These are phyloP conservation scores for Baccha elongata DNA, from an alignment of 2,888 invertebrate species.

Conservation along the genomic window DNA sequence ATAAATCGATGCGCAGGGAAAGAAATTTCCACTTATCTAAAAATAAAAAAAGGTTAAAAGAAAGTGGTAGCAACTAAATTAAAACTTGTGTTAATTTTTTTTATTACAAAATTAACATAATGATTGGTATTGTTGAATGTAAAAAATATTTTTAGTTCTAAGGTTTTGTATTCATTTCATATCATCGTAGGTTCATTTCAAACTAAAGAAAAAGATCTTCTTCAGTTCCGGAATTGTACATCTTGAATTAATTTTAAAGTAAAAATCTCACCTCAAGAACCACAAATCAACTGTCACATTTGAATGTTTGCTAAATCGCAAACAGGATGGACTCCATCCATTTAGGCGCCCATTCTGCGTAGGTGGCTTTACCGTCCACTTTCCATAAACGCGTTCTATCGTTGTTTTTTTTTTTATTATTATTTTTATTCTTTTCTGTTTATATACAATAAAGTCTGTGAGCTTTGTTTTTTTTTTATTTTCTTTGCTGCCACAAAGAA, in stretches of 20 bases:
- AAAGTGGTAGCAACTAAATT: constrained; percentile 3
- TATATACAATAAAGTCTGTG: not conserved
- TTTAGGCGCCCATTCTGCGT: constrained; percentile 66
- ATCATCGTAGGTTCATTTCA: not conserved
- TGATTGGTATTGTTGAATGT: not conserved
- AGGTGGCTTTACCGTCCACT: constrained; percentile 44
- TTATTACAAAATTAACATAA: constrained; percentile 24
- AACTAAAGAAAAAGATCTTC: constrained; percentile 7
- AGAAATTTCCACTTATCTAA: not conserved
- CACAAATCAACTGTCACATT: constrained; percentile 46
- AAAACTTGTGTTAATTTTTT: not conserved
- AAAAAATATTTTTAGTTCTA: not conserved
- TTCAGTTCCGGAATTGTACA: constrained; percentile 37
- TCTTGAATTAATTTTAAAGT: constrained; percentile 7
- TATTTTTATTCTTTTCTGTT: not conserved
- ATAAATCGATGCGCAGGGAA: not conserved
- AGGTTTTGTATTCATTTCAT: not conserved
- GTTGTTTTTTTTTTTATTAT: constrained; percentile 12
- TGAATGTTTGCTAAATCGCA: constrained; percentile 57
- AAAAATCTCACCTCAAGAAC: constrained; percentile 14
- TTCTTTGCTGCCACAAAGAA: constrained; percentile 44
- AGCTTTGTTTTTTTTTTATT: constrained; percentile 23
- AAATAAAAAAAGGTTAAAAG: not conserved
- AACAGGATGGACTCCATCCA: constrained; percentile 56
- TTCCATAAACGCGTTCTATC: constrained; percentile 50